A percentile compares a stretch with the other conserved stretches of the same genome.
These are phyloP conservation scores for Erithacus rubecula DNA, from an alignment of 2,797 vertebrate genomes.

Conservation along the genomic window DNA sequence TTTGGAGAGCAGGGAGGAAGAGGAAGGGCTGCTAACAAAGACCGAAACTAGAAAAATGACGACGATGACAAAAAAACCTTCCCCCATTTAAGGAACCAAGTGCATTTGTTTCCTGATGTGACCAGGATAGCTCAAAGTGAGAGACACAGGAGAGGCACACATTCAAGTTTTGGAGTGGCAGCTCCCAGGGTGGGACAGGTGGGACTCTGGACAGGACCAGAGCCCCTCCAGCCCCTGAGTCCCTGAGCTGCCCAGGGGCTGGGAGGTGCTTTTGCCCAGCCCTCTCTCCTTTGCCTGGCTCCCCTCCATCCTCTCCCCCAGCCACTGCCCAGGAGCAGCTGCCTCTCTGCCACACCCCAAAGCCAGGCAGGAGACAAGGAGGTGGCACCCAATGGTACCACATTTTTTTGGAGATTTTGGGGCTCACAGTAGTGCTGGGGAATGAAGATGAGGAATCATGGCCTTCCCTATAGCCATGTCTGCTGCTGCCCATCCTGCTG, in stretches of 20 bases:
- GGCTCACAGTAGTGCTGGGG: background rate
- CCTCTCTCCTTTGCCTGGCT: accelerated
- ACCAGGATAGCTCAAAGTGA: background rate
- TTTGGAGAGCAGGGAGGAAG: constrained; percentile 32
- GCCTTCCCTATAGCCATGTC: background rate
- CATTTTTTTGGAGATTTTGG: background rate
- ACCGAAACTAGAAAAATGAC: constrained; percentile 45
- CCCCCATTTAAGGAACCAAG: constrained; percentile 33
- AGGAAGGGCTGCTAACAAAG: constrained; percentile 50
- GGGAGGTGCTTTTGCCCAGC: background rate
- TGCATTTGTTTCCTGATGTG: background rate
- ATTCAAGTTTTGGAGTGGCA: background rate
- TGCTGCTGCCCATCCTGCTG: background rate
- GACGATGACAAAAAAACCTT: background rate
- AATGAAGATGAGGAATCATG: background rate
- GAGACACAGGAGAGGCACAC: background rate
- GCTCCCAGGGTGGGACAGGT: background rate
- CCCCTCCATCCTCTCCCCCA: background rate
- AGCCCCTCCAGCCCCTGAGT: accelerated
- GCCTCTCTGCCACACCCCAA: accelerated
- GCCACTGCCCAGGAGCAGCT: background rate
- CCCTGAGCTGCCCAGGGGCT: background rate
- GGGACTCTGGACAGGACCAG: background rate
- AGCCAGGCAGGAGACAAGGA: background rate
- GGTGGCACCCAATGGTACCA: background rate